These are phyloP conservation scores for Aspidoscelis tigris DNA, from an alignment of 2,113 vertebrate genomes.

Conservation along the genomic window DNA sequence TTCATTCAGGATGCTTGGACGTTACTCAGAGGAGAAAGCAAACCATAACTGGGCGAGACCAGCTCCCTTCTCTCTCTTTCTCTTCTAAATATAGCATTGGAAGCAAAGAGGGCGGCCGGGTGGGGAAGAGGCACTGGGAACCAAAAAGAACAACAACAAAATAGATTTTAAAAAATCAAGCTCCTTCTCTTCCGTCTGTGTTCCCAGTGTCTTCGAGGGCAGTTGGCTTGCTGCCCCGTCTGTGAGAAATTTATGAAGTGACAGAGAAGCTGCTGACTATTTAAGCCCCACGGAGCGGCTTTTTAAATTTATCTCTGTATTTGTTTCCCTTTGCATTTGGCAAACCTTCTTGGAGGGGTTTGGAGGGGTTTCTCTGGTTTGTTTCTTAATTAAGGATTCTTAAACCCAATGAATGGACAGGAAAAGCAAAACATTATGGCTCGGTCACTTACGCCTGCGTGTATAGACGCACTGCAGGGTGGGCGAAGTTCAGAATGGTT, in stretches of 20 bases:
- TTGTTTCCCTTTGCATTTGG: background rate
- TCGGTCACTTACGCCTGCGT: background rate
- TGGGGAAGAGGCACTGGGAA: slow-evolving; percentile 35
- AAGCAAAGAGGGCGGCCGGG: slow-evolving; percentile 51
- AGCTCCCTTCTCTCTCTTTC: slow-evolving; percentile 25
- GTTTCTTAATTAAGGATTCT: too few relatives aligned
- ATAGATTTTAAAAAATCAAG: slow-evolving; percentile 46
- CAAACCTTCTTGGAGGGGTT: background rate
- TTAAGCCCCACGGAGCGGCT: slow-evolving; percentile 38
- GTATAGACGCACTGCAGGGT: background rate
- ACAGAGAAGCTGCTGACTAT: slow-evolving; percentile 33
- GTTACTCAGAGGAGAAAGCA: slow-evolving; percentile 57
- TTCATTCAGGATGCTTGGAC: slow-evolving; percentile 61
- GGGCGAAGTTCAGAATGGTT: background rate
- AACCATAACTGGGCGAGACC: slow-evolving; percentile 60
- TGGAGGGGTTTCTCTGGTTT: too few relatives aligned
- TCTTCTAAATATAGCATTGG: slow-evolving; percentile 70
- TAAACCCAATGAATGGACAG: background rate
- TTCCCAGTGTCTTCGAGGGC: slow-evolving; percentile 64
- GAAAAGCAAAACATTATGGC: background rate
- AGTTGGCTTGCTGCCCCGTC: slow-evolving; percentile 63
- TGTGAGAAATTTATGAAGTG: slow-evolving; percentile 68
- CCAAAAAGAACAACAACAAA: slow-evolving; percentile 62
- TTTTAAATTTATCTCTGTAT: background rate
- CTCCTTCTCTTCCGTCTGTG: slow-evolving; percentile 62